These are phyloP conservation scores for Falco naumanni DNA, from an alignment of 2,797 vertebrate species.

Conservation along the genomic window DNA sequence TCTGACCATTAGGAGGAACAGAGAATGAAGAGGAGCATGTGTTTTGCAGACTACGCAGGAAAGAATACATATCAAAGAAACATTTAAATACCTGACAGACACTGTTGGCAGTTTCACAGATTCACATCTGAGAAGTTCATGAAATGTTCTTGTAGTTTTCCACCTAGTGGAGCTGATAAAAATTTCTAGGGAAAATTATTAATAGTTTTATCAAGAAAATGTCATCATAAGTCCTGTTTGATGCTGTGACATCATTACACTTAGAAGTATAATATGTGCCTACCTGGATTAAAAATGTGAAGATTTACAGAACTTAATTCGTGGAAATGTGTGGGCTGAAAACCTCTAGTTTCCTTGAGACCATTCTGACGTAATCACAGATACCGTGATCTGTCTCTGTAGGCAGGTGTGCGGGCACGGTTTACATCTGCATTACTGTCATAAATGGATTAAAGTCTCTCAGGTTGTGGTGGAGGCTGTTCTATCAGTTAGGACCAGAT, in stretches of 20 bases:
- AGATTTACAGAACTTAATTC: neutral
- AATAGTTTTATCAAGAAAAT: neutral
- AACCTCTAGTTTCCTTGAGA: neutral
- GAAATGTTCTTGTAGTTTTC: constrained; percentile 3
- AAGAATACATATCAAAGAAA: neutral
- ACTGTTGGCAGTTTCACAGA: neutral
- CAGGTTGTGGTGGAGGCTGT: neutral
- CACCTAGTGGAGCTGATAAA: neutral
- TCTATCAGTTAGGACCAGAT: neutral
- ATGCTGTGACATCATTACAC: neutral
- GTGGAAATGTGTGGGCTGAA: neutral
- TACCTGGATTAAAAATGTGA: neutral
- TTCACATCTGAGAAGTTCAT: neutral
- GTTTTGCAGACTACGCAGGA: neutral
- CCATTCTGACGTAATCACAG: neutral
- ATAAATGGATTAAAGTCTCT: neutral
- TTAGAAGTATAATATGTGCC: neutral
- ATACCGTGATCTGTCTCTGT: neutral
- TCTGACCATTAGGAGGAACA: neutral
- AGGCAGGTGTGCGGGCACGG: neutral
- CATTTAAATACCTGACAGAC: neutral
- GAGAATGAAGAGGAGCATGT: neutral
- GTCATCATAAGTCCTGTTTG: neutral
- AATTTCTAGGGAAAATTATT: neutral
- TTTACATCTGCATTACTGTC: neutral